Percentiles rank a stretch among this genome's conserved stretches.
Conservation (phyloP, 2,113 vertebrate species). For the Chrysemys picta region DNA sequence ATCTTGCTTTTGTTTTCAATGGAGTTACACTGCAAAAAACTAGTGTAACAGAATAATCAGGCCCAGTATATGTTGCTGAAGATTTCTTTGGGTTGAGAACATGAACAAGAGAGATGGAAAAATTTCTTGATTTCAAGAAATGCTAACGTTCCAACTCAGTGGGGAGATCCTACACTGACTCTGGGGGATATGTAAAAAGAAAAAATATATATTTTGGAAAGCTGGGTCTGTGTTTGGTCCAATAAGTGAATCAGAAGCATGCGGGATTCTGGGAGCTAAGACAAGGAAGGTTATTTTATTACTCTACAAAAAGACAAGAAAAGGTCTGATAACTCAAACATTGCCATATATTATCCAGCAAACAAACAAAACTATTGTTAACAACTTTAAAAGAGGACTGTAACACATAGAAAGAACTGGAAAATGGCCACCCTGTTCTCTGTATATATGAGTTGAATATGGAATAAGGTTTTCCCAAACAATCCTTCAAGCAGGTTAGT, state of each 20-base stretch:
- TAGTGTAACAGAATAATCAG: neutral
- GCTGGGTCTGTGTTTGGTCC: neutral
- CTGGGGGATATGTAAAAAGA: neutral
- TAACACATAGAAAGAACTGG: neutral
- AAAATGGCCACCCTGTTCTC: neutral
- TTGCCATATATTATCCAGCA: neutral
- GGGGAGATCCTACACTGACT: neutral
- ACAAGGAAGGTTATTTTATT: neutral
- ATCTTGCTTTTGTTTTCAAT: neutral
- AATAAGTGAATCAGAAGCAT: neutral
- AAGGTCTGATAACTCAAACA: neutral
- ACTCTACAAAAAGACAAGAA: neutral
- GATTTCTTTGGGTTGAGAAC: neutral
- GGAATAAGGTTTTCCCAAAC: neutral
- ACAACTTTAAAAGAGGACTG: neutral
- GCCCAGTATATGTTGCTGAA: neutral
- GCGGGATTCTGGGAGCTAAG: neutral
- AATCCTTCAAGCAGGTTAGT: neutral
- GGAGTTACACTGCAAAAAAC: neutral
- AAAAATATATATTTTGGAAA: neutral
- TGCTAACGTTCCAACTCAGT: neutral
- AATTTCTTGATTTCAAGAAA: accelerated
- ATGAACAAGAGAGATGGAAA: neutral
- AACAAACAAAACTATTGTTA: neutral
- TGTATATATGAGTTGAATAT: neutral